Conservation (phyloP, 2,113 vertebrate genomes). For the Nicator chloris region DNA sequence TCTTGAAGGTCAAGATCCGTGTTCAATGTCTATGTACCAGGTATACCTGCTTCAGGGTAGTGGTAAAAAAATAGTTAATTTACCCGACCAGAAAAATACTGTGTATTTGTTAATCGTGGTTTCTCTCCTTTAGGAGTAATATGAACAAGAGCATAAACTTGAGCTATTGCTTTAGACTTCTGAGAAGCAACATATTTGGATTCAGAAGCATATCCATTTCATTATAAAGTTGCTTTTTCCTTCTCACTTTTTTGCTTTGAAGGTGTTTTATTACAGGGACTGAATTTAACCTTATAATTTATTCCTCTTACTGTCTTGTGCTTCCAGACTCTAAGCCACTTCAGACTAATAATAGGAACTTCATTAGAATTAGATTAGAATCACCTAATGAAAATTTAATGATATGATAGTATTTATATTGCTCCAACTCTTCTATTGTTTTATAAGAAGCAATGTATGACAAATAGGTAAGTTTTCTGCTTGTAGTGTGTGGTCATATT, state of each 20-base stretch:
- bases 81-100: background rate
- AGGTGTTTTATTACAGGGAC: background rate
- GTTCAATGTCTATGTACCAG: background rate
- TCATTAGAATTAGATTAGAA: conserved; percentile 6
- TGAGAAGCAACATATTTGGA: background rate
- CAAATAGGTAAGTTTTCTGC: background rate
- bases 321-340: background rate
- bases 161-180: background rate
- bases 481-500: background rate
- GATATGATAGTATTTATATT: background rate
- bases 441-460: background rate
- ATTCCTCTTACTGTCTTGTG: background rate
- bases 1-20: background rate
- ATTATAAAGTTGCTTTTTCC: background rate
- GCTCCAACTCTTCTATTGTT: background rate
- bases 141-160: background rate
- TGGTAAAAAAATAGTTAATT: background rate
- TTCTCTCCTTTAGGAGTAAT: background rate
- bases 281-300: background rate
- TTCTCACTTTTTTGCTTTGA: background rate
- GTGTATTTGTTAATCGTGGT: background rate
- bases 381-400: background rate
- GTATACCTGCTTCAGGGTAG: background rate
- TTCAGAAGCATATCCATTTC: background rate
- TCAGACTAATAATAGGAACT: background rate